A percentile compares a stretch with the other conserved stretches of the same genome.
These are phyloP conservation scores for Saccopteryx bilineata DNA, from an alignment of 2,113 vertebrate genomes.

Conservation along the genomic window DNA sequence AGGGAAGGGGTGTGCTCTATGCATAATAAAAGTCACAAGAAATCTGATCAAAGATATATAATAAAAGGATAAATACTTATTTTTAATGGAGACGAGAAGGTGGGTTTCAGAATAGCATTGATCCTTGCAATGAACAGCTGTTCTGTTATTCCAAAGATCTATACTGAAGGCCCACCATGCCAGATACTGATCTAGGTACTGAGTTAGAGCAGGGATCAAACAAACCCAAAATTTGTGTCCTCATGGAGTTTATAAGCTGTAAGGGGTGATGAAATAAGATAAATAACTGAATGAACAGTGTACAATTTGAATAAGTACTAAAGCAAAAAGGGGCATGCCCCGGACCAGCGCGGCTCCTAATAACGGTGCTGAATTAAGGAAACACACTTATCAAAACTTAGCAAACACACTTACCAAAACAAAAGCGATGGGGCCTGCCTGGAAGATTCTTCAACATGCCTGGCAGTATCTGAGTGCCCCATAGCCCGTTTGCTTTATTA, in stretches of 20 bases:
- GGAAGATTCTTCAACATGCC: too few species aligned
- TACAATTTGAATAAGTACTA: background rate
- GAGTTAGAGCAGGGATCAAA: background rate
- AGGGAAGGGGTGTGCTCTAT: background rate
- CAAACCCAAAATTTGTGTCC: background rate
- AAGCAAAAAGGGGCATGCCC: background rate
- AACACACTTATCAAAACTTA: too few species aligned
- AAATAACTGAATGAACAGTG: background rate
- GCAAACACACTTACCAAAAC: too few species aligned
- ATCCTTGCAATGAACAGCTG: background rate
- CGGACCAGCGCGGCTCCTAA: too few species aligned
- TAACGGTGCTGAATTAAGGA: too few species aligned
- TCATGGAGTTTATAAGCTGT: background rate
- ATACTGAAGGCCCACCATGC: too few species aligned
- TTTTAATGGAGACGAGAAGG: background rate
- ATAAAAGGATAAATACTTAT: background rate
- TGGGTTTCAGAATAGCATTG: background rate
- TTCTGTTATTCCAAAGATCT: background rate
- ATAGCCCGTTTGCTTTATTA: too few species aligned
- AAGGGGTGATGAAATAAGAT: background rate
- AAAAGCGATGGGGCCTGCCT: too few species aligned
- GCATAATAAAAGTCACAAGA: background rate
- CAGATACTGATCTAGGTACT: background rate
- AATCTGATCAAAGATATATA: background rate
- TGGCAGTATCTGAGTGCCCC: too few species aligned